These are phyloP conservation scores for Eunapius fragilis DNA, from an alignment of 37 sponge, comb jelly and placozoan species.

Conservation along the genomic window DNA sequence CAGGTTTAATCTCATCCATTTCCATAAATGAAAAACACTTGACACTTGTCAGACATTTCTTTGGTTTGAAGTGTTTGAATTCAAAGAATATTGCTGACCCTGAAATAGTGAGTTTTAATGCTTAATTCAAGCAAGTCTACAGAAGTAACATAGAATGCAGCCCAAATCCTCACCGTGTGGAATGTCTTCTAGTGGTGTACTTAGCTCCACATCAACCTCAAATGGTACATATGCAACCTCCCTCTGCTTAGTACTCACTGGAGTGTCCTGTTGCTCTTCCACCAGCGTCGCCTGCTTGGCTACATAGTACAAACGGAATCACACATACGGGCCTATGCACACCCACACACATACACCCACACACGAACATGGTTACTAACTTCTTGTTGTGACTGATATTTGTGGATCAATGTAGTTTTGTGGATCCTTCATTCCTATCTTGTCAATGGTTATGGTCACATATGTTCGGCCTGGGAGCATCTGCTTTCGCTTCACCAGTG, in stretches of 20 bases:
- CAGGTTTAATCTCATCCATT: conserved; percentile 77
- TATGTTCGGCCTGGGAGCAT: conserved; percentile 49
- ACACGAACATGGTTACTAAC: no score
- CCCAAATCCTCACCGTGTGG: conserved; percentile 32
- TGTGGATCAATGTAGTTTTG: conserved; percentile 56
- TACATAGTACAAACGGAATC: background rate
- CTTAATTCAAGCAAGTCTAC: no score
- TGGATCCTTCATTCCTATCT: conserved; percentile 80
- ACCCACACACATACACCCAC: background rate
- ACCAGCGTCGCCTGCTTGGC: conserved; percentile 1
- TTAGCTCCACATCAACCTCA: conserved; percentile 37
- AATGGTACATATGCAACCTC: conserved; percentile 40
- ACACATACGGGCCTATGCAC: background rate
- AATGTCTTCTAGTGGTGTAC: conserved; percentile 50
- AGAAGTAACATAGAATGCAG: background rate
- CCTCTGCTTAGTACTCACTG: conserved; percentile 17
- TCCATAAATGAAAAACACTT: conserved; percentile 85
- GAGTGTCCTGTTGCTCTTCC: conserved; percentile 47
- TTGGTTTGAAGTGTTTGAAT: conserved; percentile 83
- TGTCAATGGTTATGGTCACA: conserved; percentile 68
- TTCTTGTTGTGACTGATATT: conserved; percentile 56
- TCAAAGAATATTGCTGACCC: conserved; percentile 78
- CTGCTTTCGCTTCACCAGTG: conserved; percentile 4
- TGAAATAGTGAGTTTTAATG: no score
- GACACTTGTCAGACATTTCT: conserved; percentile 43